A percentile compares a stretch with the other conserved stretches of the same genome.
phyloP scores from a whole-genome alignment of 2,113 vertebrate genomes.

The Melanocharis versteri region DNA sequence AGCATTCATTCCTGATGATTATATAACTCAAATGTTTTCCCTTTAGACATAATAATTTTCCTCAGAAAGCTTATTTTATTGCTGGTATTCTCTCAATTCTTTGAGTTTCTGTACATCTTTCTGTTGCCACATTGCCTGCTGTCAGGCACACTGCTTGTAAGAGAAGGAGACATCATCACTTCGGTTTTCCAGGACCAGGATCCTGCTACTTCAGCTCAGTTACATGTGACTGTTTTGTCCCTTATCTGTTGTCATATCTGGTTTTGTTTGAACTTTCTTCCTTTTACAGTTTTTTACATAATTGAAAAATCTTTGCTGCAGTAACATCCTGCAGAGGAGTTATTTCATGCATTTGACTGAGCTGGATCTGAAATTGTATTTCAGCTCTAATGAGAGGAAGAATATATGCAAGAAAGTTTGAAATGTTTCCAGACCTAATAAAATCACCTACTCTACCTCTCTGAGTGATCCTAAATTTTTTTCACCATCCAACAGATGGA shows the following conservation, averaged over 20 bases:
- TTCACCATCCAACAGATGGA: constrained; percentile 47
- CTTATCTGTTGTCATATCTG: neutral
- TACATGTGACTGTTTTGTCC: neutral
- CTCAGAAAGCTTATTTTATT: neutral
- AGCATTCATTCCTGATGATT: neutral
- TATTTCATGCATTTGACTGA: neutral
- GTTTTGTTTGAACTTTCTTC: neutral
- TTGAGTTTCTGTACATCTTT: neutral
- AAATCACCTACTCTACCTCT: constrained; percentile 49
- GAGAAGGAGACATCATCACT: neutral
- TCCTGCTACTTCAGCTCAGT: neutral
- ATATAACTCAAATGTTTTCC: neutral
- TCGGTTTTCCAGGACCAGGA: neutral
- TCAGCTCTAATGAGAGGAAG: neutral
- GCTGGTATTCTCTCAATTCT: neutral
- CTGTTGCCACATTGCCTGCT: neutral
- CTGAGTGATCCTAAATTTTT: constrained; percentile 8
- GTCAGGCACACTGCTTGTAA: neutral
- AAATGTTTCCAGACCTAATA: constrained; percentile 30
- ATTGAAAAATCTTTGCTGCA: neutral
- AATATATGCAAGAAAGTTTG: neutral
- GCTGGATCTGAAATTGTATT: neutral
- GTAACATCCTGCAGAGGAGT: neutral
- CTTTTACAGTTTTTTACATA: neutral
- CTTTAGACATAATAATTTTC: neutral